These are phyloP conservation scores for Manis crassicaudata DNA, from an alignment of 2,797 vertebrate genomes.

Conservation along the genomic window DNA sequence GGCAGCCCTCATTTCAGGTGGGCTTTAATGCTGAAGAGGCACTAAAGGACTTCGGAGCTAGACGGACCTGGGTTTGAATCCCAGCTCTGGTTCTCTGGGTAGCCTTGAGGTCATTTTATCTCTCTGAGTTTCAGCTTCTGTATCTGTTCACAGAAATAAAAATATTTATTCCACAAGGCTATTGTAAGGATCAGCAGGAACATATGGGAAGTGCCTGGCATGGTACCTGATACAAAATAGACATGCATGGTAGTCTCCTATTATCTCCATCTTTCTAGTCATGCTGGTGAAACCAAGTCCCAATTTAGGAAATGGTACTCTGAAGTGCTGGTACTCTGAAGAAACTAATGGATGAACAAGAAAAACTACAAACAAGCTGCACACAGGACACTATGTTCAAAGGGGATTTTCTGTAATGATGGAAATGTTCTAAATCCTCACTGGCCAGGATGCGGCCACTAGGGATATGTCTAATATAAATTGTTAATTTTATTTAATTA, in stretches of 20 bases:
- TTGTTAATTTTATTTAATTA: not conserved
- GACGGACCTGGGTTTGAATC: not conserved
- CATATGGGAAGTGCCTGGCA: not conserved
- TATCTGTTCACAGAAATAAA: not conserved
- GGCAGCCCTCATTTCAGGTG: not conserved
- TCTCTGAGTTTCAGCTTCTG: not conserved
- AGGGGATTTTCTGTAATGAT: not conserved
- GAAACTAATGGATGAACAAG: not conserved
- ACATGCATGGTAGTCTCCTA: not conserved
- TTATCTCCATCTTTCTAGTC: not conserved
- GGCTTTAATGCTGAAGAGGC: not conserved
- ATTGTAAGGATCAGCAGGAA: not conserved
- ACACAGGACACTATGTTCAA: not conserved
- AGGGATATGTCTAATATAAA: not conserved
- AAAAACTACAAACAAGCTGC: not conserved
- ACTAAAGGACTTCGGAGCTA: not conserved
- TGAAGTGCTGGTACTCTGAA: not conserved
- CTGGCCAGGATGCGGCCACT: not conserved
- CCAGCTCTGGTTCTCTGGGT: not conserved
- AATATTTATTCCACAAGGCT: not conserved
- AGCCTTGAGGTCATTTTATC: not conserved
- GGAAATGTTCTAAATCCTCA: not conserved
- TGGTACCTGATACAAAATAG: not conserved
- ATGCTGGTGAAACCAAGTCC: not conserved
- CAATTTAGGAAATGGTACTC: not conserved